phyloP scores from a whole-genome alignment of 2,113 vertebrate species.

The Macroglossus sobrinus region DNA sequence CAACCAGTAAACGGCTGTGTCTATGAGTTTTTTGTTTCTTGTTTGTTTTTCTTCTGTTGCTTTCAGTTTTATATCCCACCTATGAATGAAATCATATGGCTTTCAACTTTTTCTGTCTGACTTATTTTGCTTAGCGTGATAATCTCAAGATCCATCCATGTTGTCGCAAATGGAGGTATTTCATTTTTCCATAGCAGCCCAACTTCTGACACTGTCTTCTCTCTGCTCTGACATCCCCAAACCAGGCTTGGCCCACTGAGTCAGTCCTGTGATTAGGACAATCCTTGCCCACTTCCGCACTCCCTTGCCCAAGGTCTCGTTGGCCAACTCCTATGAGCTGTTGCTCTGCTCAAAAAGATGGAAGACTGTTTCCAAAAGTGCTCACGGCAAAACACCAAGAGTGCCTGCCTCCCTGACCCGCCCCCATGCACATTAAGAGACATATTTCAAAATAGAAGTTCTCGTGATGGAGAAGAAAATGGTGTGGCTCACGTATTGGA shows the following conservation, averaged over 20 bases:
- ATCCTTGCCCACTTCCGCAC: neutral
- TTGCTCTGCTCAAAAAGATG: neutral
- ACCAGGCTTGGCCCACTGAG: neutral
- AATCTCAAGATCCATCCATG: too few relatives aligned
- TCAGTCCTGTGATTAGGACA: too few relatives aligned
- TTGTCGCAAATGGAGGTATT: too few relatives aligned
- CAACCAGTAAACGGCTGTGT: too few relatives aligned
- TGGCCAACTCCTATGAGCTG: neutral
- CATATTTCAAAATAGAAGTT: neutral
- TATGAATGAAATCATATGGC: too few relatives aligned
- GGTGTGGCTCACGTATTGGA: neutral
- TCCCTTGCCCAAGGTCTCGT: neutral
- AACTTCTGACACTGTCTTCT: neutral
- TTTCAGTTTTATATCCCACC: too few relatives aligned
- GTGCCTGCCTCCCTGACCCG: neutral
- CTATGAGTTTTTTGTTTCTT: too few relatives aligned
- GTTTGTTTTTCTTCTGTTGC: too few relatives aligned
- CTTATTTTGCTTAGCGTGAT: too few relatives aligned
- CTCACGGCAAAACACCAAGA: neutral
- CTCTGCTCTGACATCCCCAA: neutral
- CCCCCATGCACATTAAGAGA: neutral
- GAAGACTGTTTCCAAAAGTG: neutral
- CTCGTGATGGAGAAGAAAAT: neutral
- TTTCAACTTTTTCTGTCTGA: too few relatives aligned
- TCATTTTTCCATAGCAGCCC: too few relatives aligned